Percentiles rank a stretch among this genome's conserved stretches.
phyloP scores from a whole-genome alignment of 2,797 vertebrate genomes.

The Galagoides demidoff region DNA sequence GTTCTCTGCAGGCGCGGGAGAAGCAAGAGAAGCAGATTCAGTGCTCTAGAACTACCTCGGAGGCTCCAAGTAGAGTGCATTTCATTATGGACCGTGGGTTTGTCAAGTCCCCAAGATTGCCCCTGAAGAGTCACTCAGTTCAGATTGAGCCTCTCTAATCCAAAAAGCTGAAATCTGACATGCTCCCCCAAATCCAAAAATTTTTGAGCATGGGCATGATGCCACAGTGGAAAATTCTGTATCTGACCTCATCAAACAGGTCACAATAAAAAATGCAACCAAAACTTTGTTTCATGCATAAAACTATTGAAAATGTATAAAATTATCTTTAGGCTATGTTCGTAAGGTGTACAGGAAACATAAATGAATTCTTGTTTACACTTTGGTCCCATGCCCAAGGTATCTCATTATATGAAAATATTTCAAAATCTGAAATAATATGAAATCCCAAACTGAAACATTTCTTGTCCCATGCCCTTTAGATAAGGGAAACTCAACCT shows the following conservation, averaged over 20 bases:
- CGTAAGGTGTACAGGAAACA: not conserved
- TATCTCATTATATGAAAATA: not conserved
- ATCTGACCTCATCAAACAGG: not conserved
- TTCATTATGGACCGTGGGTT: constrained; percentile 18
- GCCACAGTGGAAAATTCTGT: not conserved
- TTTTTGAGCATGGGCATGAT: not conserved
- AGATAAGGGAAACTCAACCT: not conserved
- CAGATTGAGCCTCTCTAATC: not conserved
- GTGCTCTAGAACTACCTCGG: not conserved
- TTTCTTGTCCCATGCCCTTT: not conserved
- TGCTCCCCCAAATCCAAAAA: not conserved
- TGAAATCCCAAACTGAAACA: not conserved
- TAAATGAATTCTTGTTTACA: not conserved
- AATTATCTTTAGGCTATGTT: not conserved
- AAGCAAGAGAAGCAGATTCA: not conserved
- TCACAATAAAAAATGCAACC: not conserved
- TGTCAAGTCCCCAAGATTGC: not conserved
- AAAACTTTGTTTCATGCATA: not conserved
- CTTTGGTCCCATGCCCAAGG: not conserved
- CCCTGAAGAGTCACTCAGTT: rapidly evolving
- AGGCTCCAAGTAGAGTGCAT: not conserved
- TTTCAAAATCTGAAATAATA: not conserved
- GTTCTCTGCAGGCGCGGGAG: rapidly evolving
- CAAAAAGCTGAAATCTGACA: not conserved
- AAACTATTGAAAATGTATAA: not conserved